Evolutionary conservation across 1,140 invertebrate species (phyloP).

Genomic region (Acromyrmex echinatior): DNA sequence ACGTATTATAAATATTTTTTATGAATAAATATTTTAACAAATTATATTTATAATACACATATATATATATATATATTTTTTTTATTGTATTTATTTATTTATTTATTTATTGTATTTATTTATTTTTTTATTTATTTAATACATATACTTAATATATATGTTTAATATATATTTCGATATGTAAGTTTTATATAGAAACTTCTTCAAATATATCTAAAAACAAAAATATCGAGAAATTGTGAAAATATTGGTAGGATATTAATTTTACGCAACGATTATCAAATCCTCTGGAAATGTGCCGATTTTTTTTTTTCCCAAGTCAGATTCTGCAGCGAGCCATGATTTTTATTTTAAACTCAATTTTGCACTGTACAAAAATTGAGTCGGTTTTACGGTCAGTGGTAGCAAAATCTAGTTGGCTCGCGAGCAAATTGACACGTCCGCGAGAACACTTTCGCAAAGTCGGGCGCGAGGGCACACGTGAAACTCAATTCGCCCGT

Average conservation of each 20-base stretch:
- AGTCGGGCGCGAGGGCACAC: slow-evolving; percentile 46
- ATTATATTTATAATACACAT: background rate
- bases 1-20: background rate
- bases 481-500: slow-evolving; percentile 66
- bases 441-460: slow-evolving; percentile 3
- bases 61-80: background rate
- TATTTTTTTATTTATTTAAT: background rate
- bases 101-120: no score
- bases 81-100: background rate
- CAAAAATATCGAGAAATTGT: background rate
- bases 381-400: slow-evolving; percentile 8
- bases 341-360: slow-evolving; percentile 16
- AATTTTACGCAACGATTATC: slow-evolving; percentile 17
- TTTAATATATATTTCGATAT: no score
- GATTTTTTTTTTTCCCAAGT: background rate
- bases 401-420: slow-evolving; percentile 26
- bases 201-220: background rate
- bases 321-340: background rate
- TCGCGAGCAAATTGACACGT: slow-evolving; percentile 38
- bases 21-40: background rate
- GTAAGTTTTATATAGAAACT: no score
- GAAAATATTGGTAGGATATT: background rate
- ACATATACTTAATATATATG: background rate
- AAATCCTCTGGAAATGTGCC: background rate
- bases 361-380: slow-evolving; percentile 8